Base-by-base conservation (phyloP, 2,888 invertebrate species). In the Onchidella celtica region DNA sequence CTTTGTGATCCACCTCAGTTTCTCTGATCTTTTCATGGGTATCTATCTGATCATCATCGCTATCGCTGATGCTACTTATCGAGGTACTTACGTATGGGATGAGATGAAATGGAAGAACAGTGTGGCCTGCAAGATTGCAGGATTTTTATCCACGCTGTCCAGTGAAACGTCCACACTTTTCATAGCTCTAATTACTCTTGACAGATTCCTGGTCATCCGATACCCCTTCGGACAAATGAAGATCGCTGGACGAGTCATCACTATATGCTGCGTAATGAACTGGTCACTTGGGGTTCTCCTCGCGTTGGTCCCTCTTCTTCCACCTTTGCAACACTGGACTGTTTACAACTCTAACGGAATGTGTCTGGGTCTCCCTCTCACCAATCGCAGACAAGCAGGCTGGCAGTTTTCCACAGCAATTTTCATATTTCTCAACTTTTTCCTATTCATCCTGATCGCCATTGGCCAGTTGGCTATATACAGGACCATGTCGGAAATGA, bases 81-180 rank as follows among this genome's bases (percentile, higher is more conserved):
- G 85, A 2, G 87, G 85, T 17, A 69, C 68, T 17, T 89, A 89
- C 75, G 81, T 87, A 9, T 85, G 85, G 86, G 83, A 87, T 66
- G 88, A 88, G 57, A 68, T 69, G 9, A 1, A 81, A 0, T 90
- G 90, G 90, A 81, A 86, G 34, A 69, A 80, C 27, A 86, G 88
- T n/a, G 11, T 29, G 1, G 75, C 72, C n/a, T 90, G 90, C 66
- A 80, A 85, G 40, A 11, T 88, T 38, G 85, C 88, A 2, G 89
- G 90, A 21, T 78, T 83, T 24, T 47, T 88, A 24, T 79, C 87
- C 0, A 86, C 87, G 0, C 6, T 87, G 29, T 95, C 95, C 80
- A 95, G 95, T 82, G 95, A 95, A 90, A 95, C 95, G 3, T 95
- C 95, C 0, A 95, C 95, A 0, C 90, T 95, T 83, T 94, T 95